These are phyloP conservation scores for Mythimna albipuncta DNA, from an alignment of 2,888 invertebrate genomes.

Conservation along the genomic window DNA sequence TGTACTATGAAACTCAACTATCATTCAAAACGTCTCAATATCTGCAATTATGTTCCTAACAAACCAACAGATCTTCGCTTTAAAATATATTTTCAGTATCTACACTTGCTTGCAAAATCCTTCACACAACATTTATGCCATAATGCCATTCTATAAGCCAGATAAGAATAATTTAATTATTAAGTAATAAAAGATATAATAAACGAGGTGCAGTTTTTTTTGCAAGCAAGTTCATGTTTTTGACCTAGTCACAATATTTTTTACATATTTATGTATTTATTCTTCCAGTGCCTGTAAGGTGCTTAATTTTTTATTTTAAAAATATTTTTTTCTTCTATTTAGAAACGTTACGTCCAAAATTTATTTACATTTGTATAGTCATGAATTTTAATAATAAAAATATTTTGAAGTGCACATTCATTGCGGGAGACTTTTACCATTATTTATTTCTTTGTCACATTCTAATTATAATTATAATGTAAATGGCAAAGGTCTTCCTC, in stretches of 20 bases:
- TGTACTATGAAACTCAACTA: constrained; percentile 33
- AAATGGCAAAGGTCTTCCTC: constrained; percentile 63
- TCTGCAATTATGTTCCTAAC: constrained; percentile 65
- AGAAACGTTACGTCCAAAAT: constrained; percentile 70
- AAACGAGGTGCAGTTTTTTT: constrained; percentile 33
- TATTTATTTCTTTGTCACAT: constrained; percentile 57
- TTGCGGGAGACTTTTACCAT: constrained; percentile 61
- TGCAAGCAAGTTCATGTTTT: constrained; percentile 59
- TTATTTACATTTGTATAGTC: constrained; percentile 70
- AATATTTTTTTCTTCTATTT: constrained; percentile 47
- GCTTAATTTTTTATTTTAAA: constrained; percentile 47
- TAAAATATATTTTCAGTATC: constrained; percentile 52
- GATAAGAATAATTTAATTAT: constrained; percentile 23
- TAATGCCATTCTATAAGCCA: constrained; percentile 12
- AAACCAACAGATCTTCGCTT: constrained; percentile 46
- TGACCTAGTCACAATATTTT: constrained; percentile 64
- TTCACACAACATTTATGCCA: constrained; percentile 19
- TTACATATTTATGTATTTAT: constrained; percentile 47
- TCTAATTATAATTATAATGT: constrained; percentile 41
- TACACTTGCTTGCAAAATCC: constrained; percentile 60
- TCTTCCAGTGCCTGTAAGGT: constrained; percentile 57
- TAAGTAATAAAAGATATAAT: constrained; percentile 9
- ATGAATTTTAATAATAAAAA: constrained; percentile 56
- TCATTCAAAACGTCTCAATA: constrained; percentile 39
- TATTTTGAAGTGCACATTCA: constrained; percentile 63